phyloP scores from a whole-genome alignment of 2,797 vertebrate genomes.

The Rhabdophis nuchalis region DNA sequence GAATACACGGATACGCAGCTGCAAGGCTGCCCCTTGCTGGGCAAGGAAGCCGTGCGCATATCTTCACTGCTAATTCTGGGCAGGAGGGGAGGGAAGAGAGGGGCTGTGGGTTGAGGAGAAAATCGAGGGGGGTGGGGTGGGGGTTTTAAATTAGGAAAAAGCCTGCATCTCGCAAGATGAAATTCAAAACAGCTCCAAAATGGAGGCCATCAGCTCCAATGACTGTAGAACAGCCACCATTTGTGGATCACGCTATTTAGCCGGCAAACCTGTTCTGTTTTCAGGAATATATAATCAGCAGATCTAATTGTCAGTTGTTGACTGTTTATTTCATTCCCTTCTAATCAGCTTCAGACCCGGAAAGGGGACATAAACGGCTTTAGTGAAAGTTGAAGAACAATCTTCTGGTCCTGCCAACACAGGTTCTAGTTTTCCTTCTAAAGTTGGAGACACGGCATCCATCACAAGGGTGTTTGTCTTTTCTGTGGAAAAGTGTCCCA shows the following conservation, averaged over 20 bases:
- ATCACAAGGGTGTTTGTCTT: not conserved
- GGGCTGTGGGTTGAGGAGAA: no score
- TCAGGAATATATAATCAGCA: not conserved
- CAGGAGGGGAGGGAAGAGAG: not conserved
- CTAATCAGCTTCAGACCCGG: not conserved
- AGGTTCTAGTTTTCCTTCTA: not conserved
- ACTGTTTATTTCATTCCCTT: not conserved
- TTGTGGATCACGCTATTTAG: not conserved
- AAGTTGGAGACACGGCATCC: not conserved
- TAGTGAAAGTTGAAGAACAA: not conserved
- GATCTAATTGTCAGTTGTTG: not conserved
- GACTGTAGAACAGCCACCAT: not conserved
- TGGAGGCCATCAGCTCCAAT: not conserved
- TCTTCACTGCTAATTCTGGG: not conserved
- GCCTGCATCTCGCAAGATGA: not conserved
- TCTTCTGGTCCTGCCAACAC: not conserved
- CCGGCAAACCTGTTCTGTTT: not conserved
- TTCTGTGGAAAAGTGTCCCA: not conserved
- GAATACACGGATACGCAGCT: constrained; percentile 2
- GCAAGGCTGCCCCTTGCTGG: not conserved
- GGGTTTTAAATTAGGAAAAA: not conserved
- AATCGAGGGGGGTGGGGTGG: not conserved
- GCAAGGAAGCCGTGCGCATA: not conserved
- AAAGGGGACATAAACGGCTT: not conserved
- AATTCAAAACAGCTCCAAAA: not conserved